A percentile compares a stretch with the other conserved stretches of the same genome.
Evolutionary conservation across 2,888 invertebrate genomes (phyloP).

Genomic region (Adela reaumurella): DNA sequence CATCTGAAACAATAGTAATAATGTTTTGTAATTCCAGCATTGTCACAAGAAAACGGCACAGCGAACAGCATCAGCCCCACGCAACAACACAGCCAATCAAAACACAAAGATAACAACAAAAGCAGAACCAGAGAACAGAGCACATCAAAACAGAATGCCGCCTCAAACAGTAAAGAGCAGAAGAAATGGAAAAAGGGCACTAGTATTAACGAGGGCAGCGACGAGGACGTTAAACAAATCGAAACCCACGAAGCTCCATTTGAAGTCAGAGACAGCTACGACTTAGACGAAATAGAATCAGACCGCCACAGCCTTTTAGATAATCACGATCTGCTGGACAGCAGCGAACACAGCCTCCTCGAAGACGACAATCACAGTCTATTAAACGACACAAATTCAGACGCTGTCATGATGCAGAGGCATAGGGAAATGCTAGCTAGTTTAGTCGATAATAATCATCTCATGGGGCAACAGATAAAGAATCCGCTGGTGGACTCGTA

Average conservation of each 20-base stretch:
- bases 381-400: constrained; percentile 33
- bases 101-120: constrained; percentile 47
- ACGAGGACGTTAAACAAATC: constrained; percentile 27
- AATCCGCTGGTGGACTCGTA: constrained; percentile 33
- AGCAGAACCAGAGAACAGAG: constrained; percentile 46
- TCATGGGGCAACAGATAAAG: constrained; percentile 31
- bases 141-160: too few relatives aligned
- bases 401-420: constrained; percentile 38
- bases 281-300: constrained; percentile 46
- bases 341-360: constrained; percentile 40
- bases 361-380: constrained; percentile 42
- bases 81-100: constrained; percentile 35
- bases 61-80: constrained; percentile 50
- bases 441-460: constrained; percentile 34
- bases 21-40: too few relatives aligned
- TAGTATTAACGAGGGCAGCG: constrained; percentile 25
- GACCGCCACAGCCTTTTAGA: constrained; percentile 48
- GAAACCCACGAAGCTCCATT: too few relatives aligned
- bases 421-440: constrained; percentile 42
- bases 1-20: too few relatives aligned
- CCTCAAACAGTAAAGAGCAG: constrained; percentile 50
- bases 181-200: constrained; percentile 49
- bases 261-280: constrained; percentile 18
- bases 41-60: constrained; percentile 49
- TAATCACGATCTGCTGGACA: constrained; percentile 43